A percentile compares a stretch with the other conserved stretches of the same genome.
phyloP scores from a whole-genome alignment of 2,797 vertebrate genomes.

The Lepus townsendii region DNA sequence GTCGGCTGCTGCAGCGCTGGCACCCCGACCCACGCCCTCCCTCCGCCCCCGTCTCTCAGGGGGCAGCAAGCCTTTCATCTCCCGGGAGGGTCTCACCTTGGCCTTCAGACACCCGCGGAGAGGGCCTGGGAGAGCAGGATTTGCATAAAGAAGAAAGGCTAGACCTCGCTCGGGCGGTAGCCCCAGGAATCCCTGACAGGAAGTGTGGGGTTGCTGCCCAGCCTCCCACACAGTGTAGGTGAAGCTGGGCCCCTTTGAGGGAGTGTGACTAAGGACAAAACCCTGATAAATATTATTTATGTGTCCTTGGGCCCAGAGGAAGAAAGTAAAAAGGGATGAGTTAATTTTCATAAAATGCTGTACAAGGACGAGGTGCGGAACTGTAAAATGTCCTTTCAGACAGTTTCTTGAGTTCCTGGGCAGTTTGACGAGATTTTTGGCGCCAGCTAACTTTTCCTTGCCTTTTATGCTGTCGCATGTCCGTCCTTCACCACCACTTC shows the following conservation, averaged over 20 bases:
- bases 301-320: constrained; percentile 37
- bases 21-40: constrained; percentile 10
- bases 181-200: constrained; percentile 64
- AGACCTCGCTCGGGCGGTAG: background rate
- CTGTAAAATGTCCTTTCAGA: constrained; percentile 46
- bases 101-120: constrained; percentile 52
- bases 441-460: background rate
- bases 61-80: constrained; percentile 61
- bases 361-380: background rate
- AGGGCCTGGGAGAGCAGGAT: constrained; percentile 26
- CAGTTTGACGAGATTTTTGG: constrained; percentile 61
- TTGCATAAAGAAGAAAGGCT: constrained; percentile 59
- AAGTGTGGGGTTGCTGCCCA: constrained; percentile 72
- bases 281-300: constrained; percentile 68
- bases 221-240: constrained; percentile 71
- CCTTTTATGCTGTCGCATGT: background rate
- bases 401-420: constrained; percentile 49
- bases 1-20: background rate
- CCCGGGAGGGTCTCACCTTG: constrained; percentile 80
- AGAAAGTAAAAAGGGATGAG: constrained; percentile 23
- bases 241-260: constrained; percentile 76
- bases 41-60: background rate
- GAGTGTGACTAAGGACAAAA: constrained; percentile 76
- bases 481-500: background rate
- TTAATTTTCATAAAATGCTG: constrained; percentile 62